Evolutionary conservation across 2,888 invertebrate genomes (phyloP).

Genomic region (Apamea epomidion): DNA sequence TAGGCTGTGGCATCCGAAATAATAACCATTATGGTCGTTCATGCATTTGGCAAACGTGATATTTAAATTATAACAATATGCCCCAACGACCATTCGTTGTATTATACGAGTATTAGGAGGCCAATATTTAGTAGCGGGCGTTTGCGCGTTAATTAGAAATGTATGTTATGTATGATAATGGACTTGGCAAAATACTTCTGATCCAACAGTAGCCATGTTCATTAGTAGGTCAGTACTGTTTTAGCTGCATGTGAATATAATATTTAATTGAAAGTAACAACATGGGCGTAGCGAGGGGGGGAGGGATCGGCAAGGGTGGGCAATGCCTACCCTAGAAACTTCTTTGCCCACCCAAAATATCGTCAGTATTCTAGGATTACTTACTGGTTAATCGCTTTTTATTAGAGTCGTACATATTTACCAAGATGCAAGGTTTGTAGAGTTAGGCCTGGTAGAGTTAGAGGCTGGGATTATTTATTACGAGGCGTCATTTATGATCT

Average conservation of each 20-base stretch:
- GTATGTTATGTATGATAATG: constrained; percentile 20
- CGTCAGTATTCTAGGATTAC: too few species aligned
- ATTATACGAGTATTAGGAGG: constrained; percentile 3
- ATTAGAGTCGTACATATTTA: too few species aligned
- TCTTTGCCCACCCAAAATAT: too few species aligned
- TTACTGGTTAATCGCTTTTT: too few species aligned
- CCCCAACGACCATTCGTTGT: background rate
- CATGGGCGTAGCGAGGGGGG: too few species aligned
- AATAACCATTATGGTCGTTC: background rate
- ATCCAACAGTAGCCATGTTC: background rate
- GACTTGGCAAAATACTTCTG: constrained; percentile 27
- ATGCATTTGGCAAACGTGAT: constrained; percentile 13
- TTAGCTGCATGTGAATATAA: background rate
- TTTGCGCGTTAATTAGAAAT: constrained; percentile 19
- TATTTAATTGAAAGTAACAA: background rate
- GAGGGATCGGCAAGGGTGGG: too few species aligned
- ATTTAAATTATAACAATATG: constrained; percentile 18
- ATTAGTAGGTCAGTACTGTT: background rate
- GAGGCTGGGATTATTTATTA: too few species aligned
- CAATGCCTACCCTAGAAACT: too few species aligned
- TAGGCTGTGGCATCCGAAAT: background rate
- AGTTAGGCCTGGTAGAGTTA: too few species aligned
- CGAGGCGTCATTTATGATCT: too few species aligned
- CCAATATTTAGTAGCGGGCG: background rate
- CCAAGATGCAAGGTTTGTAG: too few species aligned